Percentiles rank a stretch among this genome's conserved stretches.
phyloP scores from a whole-genome alignment of 1,140 invertebrate species.

The Sitodiplosis mosellana region DNA sequence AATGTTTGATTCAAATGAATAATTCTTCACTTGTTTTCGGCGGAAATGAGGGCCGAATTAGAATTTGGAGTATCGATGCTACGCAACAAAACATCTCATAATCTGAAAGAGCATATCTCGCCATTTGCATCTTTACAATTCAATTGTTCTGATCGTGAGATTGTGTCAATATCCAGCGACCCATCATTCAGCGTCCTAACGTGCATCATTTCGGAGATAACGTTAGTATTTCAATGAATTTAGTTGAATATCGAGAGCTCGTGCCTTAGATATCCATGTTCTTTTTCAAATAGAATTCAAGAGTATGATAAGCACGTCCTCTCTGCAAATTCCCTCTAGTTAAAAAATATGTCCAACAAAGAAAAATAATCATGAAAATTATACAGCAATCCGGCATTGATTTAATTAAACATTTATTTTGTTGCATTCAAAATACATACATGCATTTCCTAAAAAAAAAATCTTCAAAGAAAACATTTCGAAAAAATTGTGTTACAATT shows the following conservation, averaged over 20 bases:
- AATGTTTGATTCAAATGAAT: too few relatives aligned
- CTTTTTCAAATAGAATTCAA: slow-evolving; percentile 22
- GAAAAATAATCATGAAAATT: too few relatives aligned
- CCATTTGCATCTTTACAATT: slow-evolving; percentile 66
- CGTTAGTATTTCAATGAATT: slow-evolving; percentile 22
- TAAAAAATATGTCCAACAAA: too few relatives aligned
- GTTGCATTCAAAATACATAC: too few relatives aligned
- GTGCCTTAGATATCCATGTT: neutral
- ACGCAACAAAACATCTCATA: slow-evolving; percentile 39
- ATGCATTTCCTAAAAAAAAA: too few relatives aligned
- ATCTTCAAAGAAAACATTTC: too few relatives aligned
- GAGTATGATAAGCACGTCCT: slow-evolving; percentile 53
- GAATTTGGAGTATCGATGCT: slow-evolving; percentile 51
- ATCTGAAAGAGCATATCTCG: slow-evolving; percentile 76
- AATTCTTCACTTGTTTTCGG: slow-evolving; percentile 60
- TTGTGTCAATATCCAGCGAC: slow-evolving; percentile 72
- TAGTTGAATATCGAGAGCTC: neutral
- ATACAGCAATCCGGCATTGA: too few relatives aligned
- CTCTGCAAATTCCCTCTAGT: too few relatives aligned
- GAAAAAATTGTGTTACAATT: too few relatives aligned
- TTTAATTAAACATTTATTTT: too few relatives aligned
- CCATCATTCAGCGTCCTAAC: too few relatives aligned
- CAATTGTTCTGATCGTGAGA: slow-evolving; percentile 51
- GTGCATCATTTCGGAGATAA: slow-evolving; percentile 78
- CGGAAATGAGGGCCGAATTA: slow-evolving; percentile 67